Percentiles rank a stretch among this genome's conserved stretches.
phyloP scores from a whole-genome alignment of 2,797 vertebrate genomes.

The Helarctos malayanus region DNA sequence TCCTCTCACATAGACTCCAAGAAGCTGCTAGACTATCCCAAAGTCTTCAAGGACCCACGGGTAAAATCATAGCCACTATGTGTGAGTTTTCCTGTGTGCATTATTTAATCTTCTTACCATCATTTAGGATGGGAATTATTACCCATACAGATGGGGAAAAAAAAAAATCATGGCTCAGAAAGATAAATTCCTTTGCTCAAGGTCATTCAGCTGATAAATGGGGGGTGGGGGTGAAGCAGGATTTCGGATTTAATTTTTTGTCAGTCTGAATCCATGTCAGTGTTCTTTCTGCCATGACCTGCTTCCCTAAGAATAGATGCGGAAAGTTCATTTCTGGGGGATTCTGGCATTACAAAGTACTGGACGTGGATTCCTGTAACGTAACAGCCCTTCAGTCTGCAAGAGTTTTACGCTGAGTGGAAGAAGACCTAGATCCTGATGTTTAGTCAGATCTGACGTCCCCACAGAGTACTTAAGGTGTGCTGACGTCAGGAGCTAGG shows the following conservation, averaged over 20 bases:
- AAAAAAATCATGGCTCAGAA: not conserved
- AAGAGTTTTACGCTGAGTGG: not conserved
- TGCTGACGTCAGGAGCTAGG: not conserved
- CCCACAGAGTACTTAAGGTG: not conserved
- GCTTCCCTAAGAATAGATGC: not conserved
- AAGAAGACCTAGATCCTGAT: not conserved
- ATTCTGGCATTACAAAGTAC: not conserved
- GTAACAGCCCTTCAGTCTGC: not conserved
- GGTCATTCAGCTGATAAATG: not conserved
- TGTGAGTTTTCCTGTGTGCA: not conserved
- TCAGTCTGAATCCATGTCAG: not conserved
- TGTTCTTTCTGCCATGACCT: not conserved
- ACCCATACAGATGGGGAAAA: not conserved
- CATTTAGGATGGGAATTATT: not conserved
- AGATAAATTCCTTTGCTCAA: not conserved
- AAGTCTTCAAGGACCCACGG: not conserved
- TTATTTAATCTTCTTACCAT: not conserved
- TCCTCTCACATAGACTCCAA: not conserved
- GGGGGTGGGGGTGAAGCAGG: fast-evolving
- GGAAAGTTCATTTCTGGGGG: not conserved
- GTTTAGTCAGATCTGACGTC: not conserved
- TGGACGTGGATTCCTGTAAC: not conserved
- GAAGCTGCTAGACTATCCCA: not conserved
- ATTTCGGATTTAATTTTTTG: not conserved
- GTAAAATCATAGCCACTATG: not conserved